A percentile compares a stretch with the other conserved stretches of the same genome.
Evolutionary conservation across 2,113 vertebrate genomes (phyloP).

Genomic region (Smithornis capensis): DNA sequence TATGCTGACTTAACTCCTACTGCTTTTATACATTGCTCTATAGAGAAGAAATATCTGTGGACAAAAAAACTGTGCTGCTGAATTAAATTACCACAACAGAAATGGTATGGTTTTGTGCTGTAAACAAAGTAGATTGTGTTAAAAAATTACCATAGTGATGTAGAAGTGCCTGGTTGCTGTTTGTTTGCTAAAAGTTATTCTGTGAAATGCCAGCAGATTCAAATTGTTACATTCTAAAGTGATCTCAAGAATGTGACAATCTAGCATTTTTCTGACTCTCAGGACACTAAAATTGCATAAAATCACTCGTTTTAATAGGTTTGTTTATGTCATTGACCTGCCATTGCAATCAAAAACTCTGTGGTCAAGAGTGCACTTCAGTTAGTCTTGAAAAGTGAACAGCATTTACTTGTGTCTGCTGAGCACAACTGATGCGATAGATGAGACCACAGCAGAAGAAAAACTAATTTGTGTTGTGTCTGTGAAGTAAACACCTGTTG

Average conservation of each 20-base stretch:
- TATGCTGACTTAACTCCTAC: neutral
- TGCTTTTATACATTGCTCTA: neutral
- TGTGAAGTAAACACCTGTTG: neutral
- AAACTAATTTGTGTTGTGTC: neutral
- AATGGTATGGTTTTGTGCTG: neutral
- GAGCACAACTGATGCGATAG: neutral
- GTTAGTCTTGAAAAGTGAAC: neutral
- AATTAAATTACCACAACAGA: neutral
- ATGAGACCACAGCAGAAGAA: neutral
- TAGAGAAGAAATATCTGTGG: neutral
- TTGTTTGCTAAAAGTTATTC: neutral
- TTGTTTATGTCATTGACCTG: neutral
- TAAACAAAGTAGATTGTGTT: neutral
- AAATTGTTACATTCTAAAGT: neutral
- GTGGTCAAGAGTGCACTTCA: neutral
- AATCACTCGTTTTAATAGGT: neutral
- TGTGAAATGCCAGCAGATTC: neutral
- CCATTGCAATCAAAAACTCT: neutral
- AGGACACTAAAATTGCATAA: neutral
- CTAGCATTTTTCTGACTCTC: neutral
- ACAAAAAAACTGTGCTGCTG: neutral
- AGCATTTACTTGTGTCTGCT: neutral
- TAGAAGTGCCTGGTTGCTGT: neutral
- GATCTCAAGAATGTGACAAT: neutral
- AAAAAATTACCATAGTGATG: conserved; percentile 1